Evolutionary conservation across 2,888 invertebrate genomes (phyloP).

Genomic region (Pelosia muscerda): DNA sequence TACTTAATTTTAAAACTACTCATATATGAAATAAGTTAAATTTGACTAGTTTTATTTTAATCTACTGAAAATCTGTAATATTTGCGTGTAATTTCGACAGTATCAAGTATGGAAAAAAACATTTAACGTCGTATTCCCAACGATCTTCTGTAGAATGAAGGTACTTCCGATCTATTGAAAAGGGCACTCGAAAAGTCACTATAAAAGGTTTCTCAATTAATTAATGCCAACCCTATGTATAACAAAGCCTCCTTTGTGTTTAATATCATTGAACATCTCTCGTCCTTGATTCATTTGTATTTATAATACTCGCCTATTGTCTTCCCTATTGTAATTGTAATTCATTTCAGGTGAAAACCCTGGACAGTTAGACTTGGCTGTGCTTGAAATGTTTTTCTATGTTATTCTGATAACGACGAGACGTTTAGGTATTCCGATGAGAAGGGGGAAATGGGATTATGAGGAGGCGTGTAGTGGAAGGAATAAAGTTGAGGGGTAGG

Average conservation of each 20-base stretch:
- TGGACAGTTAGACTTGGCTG: not conserved
- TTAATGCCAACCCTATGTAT: constrained; percentile 13
- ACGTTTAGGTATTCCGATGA: no score
- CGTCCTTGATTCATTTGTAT: constrained; percentile 29
- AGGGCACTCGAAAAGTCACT: constrained; percentile 1
- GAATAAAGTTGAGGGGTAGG: no score
- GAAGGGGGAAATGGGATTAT: no score
- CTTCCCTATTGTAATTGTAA: constrained; percentile 10
- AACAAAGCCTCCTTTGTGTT: constrained; percentile 33
- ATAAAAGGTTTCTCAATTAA: not conserved
- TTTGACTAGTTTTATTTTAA: no score
- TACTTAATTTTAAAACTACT: no score
- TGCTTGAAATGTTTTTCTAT: not conserved
- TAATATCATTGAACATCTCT: constrained; percentile 27
- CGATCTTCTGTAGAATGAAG: not conserved
- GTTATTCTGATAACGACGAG: not conserved
- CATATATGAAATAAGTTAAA: no score
- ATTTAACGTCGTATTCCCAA: not conserved
- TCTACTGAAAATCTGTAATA: no score
- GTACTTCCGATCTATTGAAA: not conserved
- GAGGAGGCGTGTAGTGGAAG: no score
- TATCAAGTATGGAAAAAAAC: no score
- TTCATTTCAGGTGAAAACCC: constrained; percentile 14
- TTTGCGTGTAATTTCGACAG: no score
- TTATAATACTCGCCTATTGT: constrained; percentile 12